Conservation (phyloP, 2,113 vertebrate genomes). For the Odontophorus gujanensis region DNA sequence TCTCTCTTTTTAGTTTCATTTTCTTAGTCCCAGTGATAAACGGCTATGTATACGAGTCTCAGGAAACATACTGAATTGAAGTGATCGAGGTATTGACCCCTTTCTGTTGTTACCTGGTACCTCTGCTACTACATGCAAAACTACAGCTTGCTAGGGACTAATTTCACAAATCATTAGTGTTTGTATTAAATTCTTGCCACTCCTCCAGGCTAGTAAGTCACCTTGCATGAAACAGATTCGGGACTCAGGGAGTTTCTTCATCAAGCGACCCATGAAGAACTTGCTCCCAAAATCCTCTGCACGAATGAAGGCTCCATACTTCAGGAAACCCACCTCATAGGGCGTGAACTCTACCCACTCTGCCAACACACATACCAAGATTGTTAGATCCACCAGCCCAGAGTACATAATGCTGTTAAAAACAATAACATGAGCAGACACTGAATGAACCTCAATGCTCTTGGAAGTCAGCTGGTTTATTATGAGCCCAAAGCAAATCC, state of each 20-base stretch:
- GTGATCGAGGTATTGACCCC: neutral
- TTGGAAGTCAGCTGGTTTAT: neutral
- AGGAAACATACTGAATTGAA: neutral
- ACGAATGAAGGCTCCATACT: slow-evolving; percentile 84
- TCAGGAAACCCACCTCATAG: slow-evolving; percentile 85
- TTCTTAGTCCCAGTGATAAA: neutral
- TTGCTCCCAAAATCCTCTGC: slow-evolving; percentile 86
- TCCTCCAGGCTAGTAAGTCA: slow-evolving; percentile 4
- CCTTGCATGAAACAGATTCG: slow-evolving; percentile 86
- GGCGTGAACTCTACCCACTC: slow-evolving; percentile 93
- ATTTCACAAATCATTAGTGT: neutral
- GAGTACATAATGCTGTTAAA: neutral
- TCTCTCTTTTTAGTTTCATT: neutral
- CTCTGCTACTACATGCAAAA: neutral
- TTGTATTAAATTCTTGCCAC: neutral
- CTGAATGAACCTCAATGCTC: neutral
- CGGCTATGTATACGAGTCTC: neutral
- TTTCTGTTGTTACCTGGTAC: neutral
- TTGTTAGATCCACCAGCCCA: neutral
- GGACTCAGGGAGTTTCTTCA: slow-evolving; percentile 83
- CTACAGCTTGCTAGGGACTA: neutral
- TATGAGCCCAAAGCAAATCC: neutral
- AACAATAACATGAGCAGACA: accelerated
- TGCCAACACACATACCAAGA: neutral
- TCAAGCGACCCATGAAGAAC: slow-evolving; percentile 87